A percentile compares a stretch with the other conserved stretches of the same genome.
Conservation (phyloP, 2,888 invertebrate genomes). For the Amiota minor region DNA sequence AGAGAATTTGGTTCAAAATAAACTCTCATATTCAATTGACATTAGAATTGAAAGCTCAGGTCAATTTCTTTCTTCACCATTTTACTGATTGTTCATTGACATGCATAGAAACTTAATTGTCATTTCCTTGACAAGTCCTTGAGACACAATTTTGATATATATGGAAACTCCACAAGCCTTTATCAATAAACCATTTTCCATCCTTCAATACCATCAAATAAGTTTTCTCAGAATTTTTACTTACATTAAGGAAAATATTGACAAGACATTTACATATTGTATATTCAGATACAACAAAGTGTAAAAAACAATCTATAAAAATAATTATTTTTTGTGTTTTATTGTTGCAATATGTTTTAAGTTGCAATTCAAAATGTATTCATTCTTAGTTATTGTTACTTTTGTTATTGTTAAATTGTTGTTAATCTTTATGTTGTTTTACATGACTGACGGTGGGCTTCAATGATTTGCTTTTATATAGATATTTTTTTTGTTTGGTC, state of each 20-base stretch:
- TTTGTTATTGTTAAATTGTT: conserved; percentile 3
- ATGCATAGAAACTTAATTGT: too few species aligned
- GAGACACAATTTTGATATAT: too few species aligned
- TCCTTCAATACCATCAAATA: too few species aligned
- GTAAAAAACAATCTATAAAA: conserved; percentile 27
- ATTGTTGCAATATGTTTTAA: not conserved
- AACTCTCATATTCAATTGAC: too few species aligned
- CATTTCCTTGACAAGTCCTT: too few species aligned
- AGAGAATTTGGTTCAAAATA: too few species aligned
- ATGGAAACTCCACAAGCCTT: too few species aligned
- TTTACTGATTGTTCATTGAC: too few species aligned
- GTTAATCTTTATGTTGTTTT: not conserved
- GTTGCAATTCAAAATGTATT: not conserved
- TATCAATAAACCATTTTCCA: too few species aligned
- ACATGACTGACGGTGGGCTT: not conserved
- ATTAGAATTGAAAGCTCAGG: too few species aligned
- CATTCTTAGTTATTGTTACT: not conserved
- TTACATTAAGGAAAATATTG: conserved; percentile 66
- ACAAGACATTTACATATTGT: conserved; percentile 38
- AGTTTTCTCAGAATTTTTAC: conserved; percentile 17
- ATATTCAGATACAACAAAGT: conserved; percentile 35
- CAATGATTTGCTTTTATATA: conserved; percentile 18
- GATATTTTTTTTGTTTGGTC: too few species aligned
- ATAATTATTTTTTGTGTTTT: not conserved
- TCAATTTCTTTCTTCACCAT: too few species aligned